These are phyloP conservation scores for Spilosoma lubricipeda DNA, from an alignment of 2,888 invertebrate species.

Conservation along the genomic window DNA sequence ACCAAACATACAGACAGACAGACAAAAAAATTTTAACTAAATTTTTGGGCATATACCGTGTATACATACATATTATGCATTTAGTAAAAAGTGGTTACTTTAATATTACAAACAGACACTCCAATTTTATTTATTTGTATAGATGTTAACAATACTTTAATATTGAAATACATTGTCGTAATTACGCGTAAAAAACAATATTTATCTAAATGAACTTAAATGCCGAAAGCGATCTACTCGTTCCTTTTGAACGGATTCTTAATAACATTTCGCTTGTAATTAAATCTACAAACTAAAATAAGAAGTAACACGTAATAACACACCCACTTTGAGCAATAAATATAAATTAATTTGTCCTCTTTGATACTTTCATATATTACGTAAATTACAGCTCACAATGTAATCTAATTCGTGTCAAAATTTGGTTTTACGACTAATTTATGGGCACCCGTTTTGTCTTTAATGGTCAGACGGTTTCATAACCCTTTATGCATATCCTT, in stretches of 20 bases:
- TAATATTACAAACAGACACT: too few relatives aligned
- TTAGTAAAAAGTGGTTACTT: too few relatives aligned
- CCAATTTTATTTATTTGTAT: too few relatives aligned
- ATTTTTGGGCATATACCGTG: too few relatives aligned
- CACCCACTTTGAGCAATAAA: constrained; percentile 11
- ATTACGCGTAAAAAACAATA: background rate
- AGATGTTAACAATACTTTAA: too few relatives aligned
- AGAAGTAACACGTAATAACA: constrained; percentile 5
- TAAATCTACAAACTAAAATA: background rate
- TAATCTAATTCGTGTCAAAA: constrained; percentile 11
- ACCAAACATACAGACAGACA: too few relatives aligned
- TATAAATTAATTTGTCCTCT: constrained; percentile 1
- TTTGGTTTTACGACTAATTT: constrained; percentile 19
- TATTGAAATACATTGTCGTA: background rate
- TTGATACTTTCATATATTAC: constrained; percentile 18
- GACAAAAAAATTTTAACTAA: too few relatives aligned
- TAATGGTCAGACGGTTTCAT: background rate
- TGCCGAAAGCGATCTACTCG: background rate
- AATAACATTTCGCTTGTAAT: background rate
- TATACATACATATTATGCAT: too few relatives aligned
- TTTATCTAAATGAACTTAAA: background rate
- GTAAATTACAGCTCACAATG: background rate
- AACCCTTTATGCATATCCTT: constrained; percentile 1
- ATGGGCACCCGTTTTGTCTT: constrained; percentile 2
- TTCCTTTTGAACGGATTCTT: background rate